Conservation (phyloP, 1,140 invertebrate genomes). For the Drosophila sulfurigaster region DNA sequence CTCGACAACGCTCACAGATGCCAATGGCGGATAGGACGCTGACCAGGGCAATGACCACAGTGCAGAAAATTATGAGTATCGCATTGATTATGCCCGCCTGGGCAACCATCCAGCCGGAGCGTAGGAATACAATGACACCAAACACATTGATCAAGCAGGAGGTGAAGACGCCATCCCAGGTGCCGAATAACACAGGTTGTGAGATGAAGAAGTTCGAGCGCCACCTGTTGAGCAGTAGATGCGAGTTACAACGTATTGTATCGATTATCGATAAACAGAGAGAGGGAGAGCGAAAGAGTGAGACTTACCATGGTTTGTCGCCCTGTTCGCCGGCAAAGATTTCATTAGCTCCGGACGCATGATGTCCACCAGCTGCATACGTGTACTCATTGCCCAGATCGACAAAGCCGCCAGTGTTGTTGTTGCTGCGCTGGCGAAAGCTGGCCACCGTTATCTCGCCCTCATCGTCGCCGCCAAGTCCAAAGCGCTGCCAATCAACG, state of each 20-base stretch:
- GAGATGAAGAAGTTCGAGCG: conserved; percentile 97
- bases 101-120: conserved; percentile 98
- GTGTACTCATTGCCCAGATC: conserved; percentile 90
- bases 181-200: conserved; percentile 97
- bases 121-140: conserved; percentile 97
- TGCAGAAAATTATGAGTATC: conserved; percentile 93
- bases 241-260: neutral
- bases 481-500: conserved; percentile 81
- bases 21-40: conserved; percentile 97
- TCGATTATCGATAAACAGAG: neutral
- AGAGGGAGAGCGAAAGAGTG: neutral
- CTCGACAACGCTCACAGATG: conserved; percentile 96
- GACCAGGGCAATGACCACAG: conserved; percentile 94
- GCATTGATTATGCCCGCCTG: conserved; percentile 96
- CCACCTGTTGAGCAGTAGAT: conserved; percentile 89
- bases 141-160: conserved; percentile 98
- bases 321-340: conserved; percentile 95
- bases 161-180: conserved; percentile 96
- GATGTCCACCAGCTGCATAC: conserved; percentile 91
- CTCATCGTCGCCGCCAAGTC: conserved; percentile 82
- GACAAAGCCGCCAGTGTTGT: conserved; percentile 89
- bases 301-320: conserved; percentile 81
- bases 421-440: conserved; percentile 85
- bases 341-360: conserved; percentile 93
- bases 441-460: conserved; percentile 69